These are phyloP conservation scores for Setophaga kirtlandii DNA, from an alignment of 2,113 vertebrate genomes.

Conservation along the genomic window DNA sequence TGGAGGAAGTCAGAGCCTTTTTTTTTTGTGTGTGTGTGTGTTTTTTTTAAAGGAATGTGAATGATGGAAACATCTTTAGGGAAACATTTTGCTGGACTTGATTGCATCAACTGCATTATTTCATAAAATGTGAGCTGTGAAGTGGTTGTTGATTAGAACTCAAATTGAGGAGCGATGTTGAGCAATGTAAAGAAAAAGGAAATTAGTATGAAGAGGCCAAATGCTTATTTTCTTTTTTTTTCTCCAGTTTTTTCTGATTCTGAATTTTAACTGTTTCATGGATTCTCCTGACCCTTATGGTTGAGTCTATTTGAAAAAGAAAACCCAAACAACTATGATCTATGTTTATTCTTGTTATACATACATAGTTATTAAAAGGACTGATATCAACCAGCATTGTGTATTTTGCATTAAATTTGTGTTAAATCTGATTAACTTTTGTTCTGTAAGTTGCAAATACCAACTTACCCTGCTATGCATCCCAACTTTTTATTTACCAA, in stretches of 20 bases:
- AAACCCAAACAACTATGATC: background rate
- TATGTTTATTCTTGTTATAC: background rate
- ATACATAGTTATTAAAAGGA: background rate
- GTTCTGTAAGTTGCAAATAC: background rate
- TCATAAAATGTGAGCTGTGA: constrained; percentile 61
- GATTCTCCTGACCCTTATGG: constrained; percentile 28
- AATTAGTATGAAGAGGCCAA: constrained; percentile 4
- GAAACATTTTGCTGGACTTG: constrained; percentile 60
- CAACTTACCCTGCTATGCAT: background rate
- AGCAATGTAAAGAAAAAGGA: constrained; percentile 45
- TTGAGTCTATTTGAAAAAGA: background rate
- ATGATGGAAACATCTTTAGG: constrained; percentile 57
- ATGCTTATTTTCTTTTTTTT: background rate
- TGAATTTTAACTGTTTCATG: background rate
- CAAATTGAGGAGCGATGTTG: background rate
- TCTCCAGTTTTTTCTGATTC: background rate
- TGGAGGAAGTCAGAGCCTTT: background rate
- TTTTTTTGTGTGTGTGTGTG: background rate
- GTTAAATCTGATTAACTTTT: background rate
- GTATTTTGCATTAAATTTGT: background rate
- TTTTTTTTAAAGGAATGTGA: background rate
- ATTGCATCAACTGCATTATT: constrained; percentile 54
- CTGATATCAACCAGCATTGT: background rate
- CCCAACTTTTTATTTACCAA: background rate
- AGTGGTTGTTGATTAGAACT: constrained; percentile 62